Evolutionary conservation across 2,797 vertebrate species (phyloP).

Genomic region (Molothrus aeneus): DNA sequence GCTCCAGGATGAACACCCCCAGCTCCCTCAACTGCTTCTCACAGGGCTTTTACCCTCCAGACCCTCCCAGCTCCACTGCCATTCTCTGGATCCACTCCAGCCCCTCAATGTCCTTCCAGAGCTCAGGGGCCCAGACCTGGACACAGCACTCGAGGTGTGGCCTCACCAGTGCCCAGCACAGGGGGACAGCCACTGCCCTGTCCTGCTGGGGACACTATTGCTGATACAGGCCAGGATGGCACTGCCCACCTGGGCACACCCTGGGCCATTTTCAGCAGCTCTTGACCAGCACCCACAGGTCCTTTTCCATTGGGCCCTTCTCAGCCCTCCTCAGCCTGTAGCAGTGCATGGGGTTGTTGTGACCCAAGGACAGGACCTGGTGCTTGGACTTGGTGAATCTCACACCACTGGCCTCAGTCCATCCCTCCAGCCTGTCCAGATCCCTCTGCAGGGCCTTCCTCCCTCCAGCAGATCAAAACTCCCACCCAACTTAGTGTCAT

Average conservation of each 20-base stretch:
- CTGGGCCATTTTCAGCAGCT: not conserved
- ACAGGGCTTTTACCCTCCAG: not conserved
- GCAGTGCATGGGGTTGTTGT: not conserved
- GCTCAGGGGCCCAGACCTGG: not conserved
- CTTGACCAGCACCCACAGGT: not conserved
- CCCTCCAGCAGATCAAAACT: not conserved
- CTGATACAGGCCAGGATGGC: not conserved
- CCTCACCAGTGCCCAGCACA: not conserved
- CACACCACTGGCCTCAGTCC: not conserved
- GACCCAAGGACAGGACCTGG: not conserved
- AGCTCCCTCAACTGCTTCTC: not conserved
- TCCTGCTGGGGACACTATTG: not conserved
- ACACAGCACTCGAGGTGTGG: fast-evolving
- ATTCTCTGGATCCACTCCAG: not conserved
- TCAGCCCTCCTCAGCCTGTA: not conserved
- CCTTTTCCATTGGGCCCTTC: not conserved
- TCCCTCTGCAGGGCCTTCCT: not conserved
- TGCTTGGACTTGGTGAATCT: not conserved
- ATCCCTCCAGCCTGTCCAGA: not conserved
- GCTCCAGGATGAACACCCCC: not conserved
- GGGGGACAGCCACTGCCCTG: not conserved
- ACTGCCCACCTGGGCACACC: not conserved
- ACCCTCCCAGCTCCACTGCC: fast-evolving
- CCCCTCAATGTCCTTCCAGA: not conserved
- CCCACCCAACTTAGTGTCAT: too few species aligned